Percentiles rank a stretch among this genome's conserved stretches.
phyloP scores from a whole-genome alignment of 2,797 vertebrate genomes.

The Chrysocyon brachyurus region DNA sequence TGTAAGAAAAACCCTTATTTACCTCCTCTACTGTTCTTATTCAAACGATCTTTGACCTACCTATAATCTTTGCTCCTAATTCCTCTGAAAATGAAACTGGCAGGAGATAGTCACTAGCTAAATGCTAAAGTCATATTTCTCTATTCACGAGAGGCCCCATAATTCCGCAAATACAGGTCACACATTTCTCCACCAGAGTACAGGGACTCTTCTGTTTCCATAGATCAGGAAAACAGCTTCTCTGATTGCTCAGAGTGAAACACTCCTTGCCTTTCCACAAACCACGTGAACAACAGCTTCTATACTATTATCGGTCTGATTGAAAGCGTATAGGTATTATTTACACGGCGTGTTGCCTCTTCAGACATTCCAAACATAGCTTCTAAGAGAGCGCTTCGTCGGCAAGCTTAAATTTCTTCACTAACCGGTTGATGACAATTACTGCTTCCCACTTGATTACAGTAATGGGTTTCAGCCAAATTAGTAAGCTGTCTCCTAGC shows the following conservation, averaged over 20 bases:
- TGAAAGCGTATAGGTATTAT: slow-evolving; percentile 57
- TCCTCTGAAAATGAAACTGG: slow-evolving; percentile 5
- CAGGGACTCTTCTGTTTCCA: neutral
- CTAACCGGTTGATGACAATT: slow-evolving; percentile 68
- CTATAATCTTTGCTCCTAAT: neutral
- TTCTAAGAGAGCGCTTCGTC: neutral
- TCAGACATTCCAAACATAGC: slow-evolving; percentile 76
- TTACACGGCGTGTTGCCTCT: slow-evolving; percentile 66
- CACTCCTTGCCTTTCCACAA: neutral
- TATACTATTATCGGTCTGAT: neutral
- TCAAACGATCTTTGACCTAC: neutral
- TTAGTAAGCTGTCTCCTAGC: slow-evolving; percentile 63
- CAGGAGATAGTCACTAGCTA: neutral
- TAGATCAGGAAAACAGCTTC: slow-evolving; percentile 40
- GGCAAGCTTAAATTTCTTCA: slow-evolving; percentile 66
- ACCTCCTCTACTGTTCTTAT: neutral
- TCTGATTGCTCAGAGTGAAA: slow-evolving; percentile 37
- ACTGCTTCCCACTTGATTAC: slow-evolving; percentile 79
- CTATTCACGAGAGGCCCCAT: neutral
- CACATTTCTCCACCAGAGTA: neutral
- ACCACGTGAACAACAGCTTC: slow-evolving; percentile 49
- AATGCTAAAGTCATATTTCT: neutral
- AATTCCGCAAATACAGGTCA: neutral
- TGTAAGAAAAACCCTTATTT: neutral
- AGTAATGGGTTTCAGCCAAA: slow-evolving; percentile 73